Conservation (phyloP, 2,888 invertebrate species). For the Xanthostigma xanthostigma region DNA sequence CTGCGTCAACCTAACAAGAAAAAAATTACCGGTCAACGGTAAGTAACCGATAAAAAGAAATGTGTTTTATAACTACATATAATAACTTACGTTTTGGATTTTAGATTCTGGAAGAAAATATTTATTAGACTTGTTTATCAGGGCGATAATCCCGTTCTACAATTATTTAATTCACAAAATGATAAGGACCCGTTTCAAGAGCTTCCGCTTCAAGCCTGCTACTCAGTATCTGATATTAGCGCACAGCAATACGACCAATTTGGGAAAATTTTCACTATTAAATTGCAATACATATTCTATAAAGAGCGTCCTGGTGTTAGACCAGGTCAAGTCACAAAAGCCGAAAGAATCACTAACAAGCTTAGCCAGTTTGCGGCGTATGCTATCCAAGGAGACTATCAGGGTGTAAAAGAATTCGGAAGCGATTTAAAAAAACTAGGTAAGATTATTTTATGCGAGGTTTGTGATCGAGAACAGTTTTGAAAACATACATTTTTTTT, state of each 20-base stretch:
- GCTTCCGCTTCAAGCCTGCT: conserved; percentile 83
- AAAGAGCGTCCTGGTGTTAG: conserved; percentile 94
- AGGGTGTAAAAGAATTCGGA: conserved; percentile 85
- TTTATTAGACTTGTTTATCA: conserved; percentile 67
- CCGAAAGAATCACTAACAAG: conserved; percentile 80
- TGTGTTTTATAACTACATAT: conserved; percentile 5
- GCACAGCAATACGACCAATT: conserved; percentile 98
- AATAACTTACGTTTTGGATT: conserved; percentile 6
- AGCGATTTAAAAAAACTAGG: conserved; percentile 75
- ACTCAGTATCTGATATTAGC: conserved; percentile 86
- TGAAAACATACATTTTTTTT: neutral
- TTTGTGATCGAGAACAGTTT: too few relatives aligned
- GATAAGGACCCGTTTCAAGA: conserved; percentile 93
- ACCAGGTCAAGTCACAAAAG: conserved; percentile 88
- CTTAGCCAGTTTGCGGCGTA: conserved; percentile 87
- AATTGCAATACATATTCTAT: conserved; percentile 92
- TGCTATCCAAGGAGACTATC: conserved; percentile 86
- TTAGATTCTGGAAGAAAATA: conserved; percentile 92
- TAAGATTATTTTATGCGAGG: neutral
- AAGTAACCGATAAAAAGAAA: conserved; percentile 3
- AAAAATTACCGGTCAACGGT: conserved; percentile 82
- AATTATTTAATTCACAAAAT: conserved; percentile 64
- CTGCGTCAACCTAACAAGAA: conserved; percentile 91
- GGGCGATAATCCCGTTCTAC: conserved; percentile 72
- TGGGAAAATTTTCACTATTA: conserved; percentile 97